phyloP scores from a whole-genome alignment of 2,888 invertebrate species.

The Dicyrtoma fusca region DNA sequence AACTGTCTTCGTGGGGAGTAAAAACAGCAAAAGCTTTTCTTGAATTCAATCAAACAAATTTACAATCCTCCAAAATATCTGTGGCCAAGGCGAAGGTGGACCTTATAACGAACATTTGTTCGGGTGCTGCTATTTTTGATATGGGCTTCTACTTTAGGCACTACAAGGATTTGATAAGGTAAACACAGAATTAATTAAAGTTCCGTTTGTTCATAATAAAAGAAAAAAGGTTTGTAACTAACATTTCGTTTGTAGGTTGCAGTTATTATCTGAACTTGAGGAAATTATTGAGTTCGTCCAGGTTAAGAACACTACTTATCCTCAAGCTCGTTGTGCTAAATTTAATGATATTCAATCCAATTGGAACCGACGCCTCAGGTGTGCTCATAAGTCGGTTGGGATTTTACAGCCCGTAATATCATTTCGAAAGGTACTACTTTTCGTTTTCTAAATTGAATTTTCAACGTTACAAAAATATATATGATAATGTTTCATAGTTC shows the following conservation, averaged over 20 bases:
- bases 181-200: too few relatives aligned
- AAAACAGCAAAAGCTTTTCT: slow-evolving; percentile 1
- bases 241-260: slow-evolving; percentile 21
- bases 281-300: slow-evolving; percentile 9
- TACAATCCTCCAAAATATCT: not conserved
- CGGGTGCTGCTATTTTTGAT: slow-evolving; percentile 19
- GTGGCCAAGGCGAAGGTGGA: not conserved
- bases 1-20: slow-evolving; percentile 27
- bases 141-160: slow-evolving; percentile 39
- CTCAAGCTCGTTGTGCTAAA: not conserved
- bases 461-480: too few relatives aligned
- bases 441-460: not conserved
- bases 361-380: slow-evolving; percentile 22
- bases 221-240: not conserved
- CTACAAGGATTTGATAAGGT: slow-evolving; percentile 34
- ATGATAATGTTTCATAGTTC: not conserved
- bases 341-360: not conserved
- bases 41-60: not conserved
- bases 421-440: slow-evolving; percentile 21
- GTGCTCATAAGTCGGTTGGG: slow-evolving; percentile 19
- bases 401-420: slow-evolving; percentile 8
- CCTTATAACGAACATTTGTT: slow-evolving; percentile 17
- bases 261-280: slow-evolving; percentile 28
- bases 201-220: too few relatives aligned
- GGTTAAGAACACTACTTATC: not conserved